These are phyloP conservation scores for Drosophila multiciliata DNA, from an alignment of 2,888 invertebrate species.

Conservation along the genomic window DNA sequence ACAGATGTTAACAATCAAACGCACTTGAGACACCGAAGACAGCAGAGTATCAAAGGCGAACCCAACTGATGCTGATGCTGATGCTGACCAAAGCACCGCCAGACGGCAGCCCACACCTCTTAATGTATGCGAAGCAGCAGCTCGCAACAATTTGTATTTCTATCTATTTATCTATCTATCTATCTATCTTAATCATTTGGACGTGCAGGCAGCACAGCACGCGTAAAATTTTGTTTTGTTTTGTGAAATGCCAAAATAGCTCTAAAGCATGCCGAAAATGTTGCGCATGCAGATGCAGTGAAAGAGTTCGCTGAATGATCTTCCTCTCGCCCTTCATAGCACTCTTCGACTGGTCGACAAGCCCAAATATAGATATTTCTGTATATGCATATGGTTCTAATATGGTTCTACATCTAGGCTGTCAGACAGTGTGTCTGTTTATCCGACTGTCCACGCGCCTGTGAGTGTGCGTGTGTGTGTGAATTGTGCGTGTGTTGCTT, in stretches of 20 bases:
- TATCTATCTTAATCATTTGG: slow-evolving; percentile 70
- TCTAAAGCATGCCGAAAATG: slow-evolving; percentile 7
- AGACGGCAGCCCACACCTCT: slow-evolving; percentile 11
- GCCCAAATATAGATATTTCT: slow-evolving; percentile 6
- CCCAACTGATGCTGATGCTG: slow-evolving; percentile 50
- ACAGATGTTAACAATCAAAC: slow-evolving; percentile 64
- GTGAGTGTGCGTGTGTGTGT: slow-evolving; percentile 34
- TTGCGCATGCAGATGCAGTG: slow-evolving; percentile 23
- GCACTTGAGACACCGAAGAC: slow-evolving; percentile 57
- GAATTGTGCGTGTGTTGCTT: slow-evolving; percentile 34
- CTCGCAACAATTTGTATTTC: slow-evolving; percentile 32
- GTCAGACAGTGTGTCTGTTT: slow-evolving; percentile 67
- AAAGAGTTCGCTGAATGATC: slow-evolving; percentile 1
- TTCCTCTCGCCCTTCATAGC: too few relatives aligned
- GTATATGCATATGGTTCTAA: slow-evolving; percentile 7
- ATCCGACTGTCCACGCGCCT: slow-evolving; percentile 44
- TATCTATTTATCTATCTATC: slow-evolving; percentile 72
- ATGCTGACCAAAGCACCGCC: slow-evolving; percentile 33
- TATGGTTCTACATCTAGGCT: slow-evolving; percentile 25
- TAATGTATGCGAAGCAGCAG: slow-evolving; percentile 13
- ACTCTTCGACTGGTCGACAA: neutral
- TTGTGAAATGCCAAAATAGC: slow-evolving; percentile 50
- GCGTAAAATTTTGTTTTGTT: slow-evolving; percentile 71
- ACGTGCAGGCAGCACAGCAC: slow-evolving; percentile 49
- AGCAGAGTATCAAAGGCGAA: slow-evolving; percentile 30